A percentile compares a stretch with the other conserved stretches of the same genome.
These are phyloP conservation scores for Eupeodes luniger DNA, from an alignment of 2,888 invertebrate genomes.

Conservation along the genomic window DNA sequence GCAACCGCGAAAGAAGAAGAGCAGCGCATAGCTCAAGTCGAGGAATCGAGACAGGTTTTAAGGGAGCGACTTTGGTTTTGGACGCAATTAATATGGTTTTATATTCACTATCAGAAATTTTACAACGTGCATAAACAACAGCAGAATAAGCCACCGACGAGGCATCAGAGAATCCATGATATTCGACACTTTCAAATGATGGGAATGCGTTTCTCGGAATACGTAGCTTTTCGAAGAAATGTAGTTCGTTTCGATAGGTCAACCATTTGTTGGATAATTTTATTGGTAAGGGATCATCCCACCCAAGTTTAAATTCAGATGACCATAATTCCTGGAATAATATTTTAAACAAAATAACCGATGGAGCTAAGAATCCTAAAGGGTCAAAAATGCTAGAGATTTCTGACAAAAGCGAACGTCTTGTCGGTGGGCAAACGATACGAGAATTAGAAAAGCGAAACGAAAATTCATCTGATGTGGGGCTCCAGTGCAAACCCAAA, in stretches of 20 bases:
- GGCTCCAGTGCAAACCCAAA: too few relatives aligned
- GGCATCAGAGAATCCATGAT: background rate
- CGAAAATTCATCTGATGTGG: too few relatives aligned
- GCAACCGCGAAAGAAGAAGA: conserved; percentile 38
- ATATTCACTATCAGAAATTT: background rate
- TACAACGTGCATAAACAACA: conserved; percentile 44
- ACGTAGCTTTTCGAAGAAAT: background rate
- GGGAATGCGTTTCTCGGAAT: background rate
- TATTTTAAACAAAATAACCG: conserved; percentile 21
- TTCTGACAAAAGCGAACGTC: background rate
- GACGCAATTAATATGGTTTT: conserved; percentile 9
- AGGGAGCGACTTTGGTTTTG: conserved; percentile 31
- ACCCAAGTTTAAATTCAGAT: background rate
- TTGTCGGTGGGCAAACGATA: too few relatives aligned
- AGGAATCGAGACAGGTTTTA: conserved; percentile 46
- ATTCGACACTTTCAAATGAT: conserved; percentile 1
- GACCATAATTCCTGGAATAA: conserved; percentile 31
- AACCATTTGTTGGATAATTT: conserved; percentile 3
- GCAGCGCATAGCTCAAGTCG: conserved; percentile 50
- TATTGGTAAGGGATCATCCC: conserved; percentile 9
- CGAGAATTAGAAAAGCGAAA: too few relatives aligned
- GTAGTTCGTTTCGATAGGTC: background rate
- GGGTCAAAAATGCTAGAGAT: conserved; percentile 33
- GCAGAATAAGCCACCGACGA: conserved; percentile 34
- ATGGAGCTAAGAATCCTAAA: conserved; percentile 33